A percentile compares a stretch with the other conserved stretches of the same genome.
Evolutionary conservation across 2,113 vertebrate species (phyloP).

Genomic region (Psittacara wagleri): DNA sequence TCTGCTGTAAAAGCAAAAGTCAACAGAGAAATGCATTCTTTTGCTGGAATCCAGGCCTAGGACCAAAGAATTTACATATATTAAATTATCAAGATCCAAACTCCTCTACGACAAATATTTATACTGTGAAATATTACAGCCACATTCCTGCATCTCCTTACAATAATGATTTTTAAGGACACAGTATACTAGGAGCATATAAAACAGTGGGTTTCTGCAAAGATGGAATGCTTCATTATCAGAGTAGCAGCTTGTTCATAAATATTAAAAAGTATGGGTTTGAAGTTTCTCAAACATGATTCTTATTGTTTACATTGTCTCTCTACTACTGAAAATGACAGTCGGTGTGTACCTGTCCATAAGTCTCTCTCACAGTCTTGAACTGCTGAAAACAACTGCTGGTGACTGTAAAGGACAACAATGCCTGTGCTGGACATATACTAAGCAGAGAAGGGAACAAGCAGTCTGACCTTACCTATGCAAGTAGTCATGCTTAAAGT

Average conservation of each 20-base stretch:
- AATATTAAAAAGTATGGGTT: slow-evolving; percentile 60
- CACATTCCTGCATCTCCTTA: slow-evolving; percentile 50
- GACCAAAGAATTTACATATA: slow-evolving; percentile 36
- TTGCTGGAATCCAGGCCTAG: slow-evolving; percentile 5
- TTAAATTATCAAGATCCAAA: slow-evolving; percentile 45
- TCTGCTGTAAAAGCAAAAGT: slow-evolving; percentile 21
- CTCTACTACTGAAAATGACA: not conserved
- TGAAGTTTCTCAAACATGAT: slow-evolving; percentile 25
- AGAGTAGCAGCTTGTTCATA: slow-evolving; percentile 52
- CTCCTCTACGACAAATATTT: slow-evolving; percentile 43
- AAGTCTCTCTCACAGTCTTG: not conserved
- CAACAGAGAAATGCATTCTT: slow-evolving; percentile 37
- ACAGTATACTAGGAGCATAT: not conserved
- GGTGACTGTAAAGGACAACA: not conserved
- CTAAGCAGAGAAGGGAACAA: not conserved
- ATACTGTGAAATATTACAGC: slow-evolving; percentile 41
- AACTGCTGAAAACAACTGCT: not conserved
- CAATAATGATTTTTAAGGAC: slow-evolving; percentile 63
- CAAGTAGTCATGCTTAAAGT: not conserved
- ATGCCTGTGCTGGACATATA: not conserved
- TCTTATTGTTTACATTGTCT: slow-evolving; percentile 23
- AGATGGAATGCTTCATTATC: slow-evolving; percentile 66
- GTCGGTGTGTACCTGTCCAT: not conserved
- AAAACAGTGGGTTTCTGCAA: slow-evolving; percentile 2
- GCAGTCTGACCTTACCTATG: not conserved